phyloP scores from a whole-genome alignment of 1,140 invertebrate genomes.

The Berghia stephanieae region DNA sequence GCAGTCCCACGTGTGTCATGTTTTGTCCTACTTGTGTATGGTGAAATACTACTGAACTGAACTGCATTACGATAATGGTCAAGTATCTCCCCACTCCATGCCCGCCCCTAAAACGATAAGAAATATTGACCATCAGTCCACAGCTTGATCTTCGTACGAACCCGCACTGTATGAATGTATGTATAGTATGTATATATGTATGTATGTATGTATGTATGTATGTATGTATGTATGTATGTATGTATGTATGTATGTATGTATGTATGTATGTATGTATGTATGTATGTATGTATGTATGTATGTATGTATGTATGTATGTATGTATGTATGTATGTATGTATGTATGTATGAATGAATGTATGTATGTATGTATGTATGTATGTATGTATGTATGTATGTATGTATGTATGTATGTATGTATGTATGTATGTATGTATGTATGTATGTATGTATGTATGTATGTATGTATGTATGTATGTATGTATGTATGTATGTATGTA shows the following conservation, averaged over 20 bases:
- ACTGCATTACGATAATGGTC: no score
- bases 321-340: not conserved
- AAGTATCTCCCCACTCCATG: no score
- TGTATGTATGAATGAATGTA: not conserved
- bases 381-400: not conserved
- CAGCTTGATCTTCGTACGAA: no score
- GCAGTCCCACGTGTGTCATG: no score
- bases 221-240: not conserved
- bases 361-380: not conserved
- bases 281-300: not conserved
- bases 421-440: constrained; percentile 20
- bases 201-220: constrained; percentile 1
- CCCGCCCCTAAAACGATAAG: no score
- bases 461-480: no score
- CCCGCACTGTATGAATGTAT: not conserved
- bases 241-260: constrained; percentile 9
- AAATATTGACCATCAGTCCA: no score
- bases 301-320: not conserved
- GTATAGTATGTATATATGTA: constrained; percentile 17
- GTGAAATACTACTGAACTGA: no score
- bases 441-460: constrained; percentile 8
- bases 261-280: constrained; percentile 12
- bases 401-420: constrained; percentile 14
- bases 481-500: no score
- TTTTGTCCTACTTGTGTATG: no score